Evolutionary conservation across 1,140 invertebrate genomes (phyloP), one percentile per base, ranked within the genome.

Genomic region (Chionoecetes opilio): DNA sequence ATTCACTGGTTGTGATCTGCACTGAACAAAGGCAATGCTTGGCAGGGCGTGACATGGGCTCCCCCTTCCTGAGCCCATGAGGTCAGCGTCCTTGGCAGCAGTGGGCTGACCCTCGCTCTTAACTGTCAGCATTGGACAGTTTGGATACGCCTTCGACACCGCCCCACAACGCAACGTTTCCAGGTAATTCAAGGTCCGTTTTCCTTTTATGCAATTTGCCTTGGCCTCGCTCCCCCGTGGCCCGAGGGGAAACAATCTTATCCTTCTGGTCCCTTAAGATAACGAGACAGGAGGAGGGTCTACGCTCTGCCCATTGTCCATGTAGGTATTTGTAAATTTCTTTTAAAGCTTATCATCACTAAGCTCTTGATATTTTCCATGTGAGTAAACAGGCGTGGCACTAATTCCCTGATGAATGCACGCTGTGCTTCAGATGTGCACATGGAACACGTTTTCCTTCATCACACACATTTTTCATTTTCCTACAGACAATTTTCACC

Each of bases 161-260:
- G 21, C 63, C 63, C n/a, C n/a, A 75, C 63, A 75, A 75, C 63
- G n/a, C 63, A 11, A 75, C 46, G 46, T 75, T 75, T 75, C 21
- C 63, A 3, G n/a, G 63, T n/a, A 21, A 75, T 26, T 75, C 63
- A 75, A 75, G 63, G 63, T 75, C 63, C 63, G 63, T 75, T 75
- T 75, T 75, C 63, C 63, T 75, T 75, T 75, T 75, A 26, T 75
- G 63, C 63, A 75, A 75, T 75, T n/a, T n/a, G 63, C 63, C 63
- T 75, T 26, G 63, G n/a, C 63, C 63, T 75, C 63, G 21, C 21
- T 75, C 63, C 63, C 5, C n/a, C 63, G n/a, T 26, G 63, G 63
- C 63, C 63, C 6, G 63, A n/a, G 26, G 63, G n/a, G 63, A 75
- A 26, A 75, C 63, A 75, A 17, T 21, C 63, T n/a, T 21, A 21